These are phyloP conservation scores for Bombus waltoni DNA, from an alignment of 1,140 invertebrate genomes.

Conservation along the genomic window DNA sequence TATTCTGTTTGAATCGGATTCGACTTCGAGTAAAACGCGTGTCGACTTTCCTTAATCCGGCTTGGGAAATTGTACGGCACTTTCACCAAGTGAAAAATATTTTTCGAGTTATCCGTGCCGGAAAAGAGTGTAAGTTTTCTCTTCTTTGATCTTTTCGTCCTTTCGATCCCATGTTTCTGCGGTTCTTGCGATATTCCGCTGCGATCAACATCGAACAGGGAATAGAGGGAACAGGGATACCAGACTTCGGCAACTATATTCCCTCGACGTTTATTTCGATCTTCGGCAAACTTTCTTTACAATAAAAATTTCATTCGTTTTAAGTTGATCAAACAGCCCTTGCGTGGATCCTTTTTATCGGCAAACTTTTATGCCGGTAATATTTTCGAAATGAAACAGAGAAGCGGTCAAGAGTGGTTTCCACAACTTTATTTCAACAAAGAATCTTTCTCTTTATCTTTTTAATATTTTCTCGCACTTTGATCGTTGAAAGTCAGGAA, in stretches of 20 bases:
- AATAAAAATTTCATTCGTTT: constrained; percentile 42
- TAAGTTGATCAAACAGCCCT: constrained; percentile 34
- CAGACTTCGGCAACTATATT: constrained; percentile 8
- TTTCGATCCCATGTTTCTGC: neutral
- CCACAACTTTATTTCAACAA: neutral
- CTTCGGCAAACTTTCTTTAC: constrained; percentile 11
- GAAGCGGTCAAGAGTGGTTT: neutral
- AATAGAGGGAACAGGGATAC: neutral
- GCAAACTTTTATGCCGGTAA: constrained; percentile 23
- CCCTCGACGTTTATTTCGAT: constrained; percentile 33
- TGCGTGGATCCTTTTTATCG: constrained; percentile 30
- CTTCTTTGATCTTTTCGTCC: neutral
- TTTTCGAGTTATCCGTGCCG: neutral
- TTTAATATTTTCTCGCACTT: neutral
- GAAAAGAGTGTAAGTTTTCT: neutral
- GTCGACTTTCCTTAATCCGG: neutral
- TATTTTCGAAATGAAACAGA: constrained; percentile 33
- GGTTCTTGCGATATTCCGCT: neutral
- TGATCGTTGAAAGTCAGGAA: neutral
- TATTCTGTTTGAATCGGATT: constrained; percentile 31
- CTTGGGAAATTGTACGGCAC: neutral
- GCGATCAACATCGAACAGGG: constrained; percentile 1
- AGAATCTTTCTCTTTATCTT: neutral
- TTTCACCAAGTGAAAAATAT: neutral
- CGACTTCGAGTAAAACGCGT: neutral